Base-by-base conservation (phyloP, 2,113 vertebrate species). In the Alaudala cheleensis region DNA sequence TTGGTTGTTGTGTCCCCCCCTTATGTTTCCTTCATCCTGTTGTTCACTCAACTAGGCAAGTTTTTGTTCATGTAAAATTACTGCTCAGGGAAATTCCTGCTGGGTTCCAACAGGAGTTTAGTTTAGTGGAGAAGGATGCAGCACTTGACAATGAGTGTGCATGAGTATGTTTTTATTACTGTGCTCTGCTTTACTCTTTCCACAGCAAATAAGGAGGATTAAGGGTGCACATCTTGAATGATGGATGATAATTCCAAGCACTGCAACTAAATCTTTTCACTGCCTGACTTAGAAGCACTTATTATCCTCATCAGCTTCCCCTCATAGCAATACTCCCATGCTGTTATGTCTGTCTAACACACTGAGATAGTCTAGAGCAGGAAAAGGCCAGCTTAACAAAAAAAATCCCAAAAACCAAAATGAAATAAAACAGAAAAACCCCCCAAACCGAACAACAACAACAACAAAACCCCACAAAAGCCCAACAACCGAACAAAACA, bases 201-300 rank as follows among this genome's bases (percentile, higher is more conserved):
- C 56, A 77, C 34, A 83, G 64, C 26, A 90, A 94, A 54, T 86
- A 86, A 94, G 56, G 13, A 80, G 88, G 74, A 94, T 96, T 93
- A 96, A 88, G 54, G 34, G 47, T 78, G 51, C 31, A 50, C 37
- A 91, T 91, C 81, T 76, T n/a, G 58, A 81, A 62, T 93, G 90
- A 93, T n/a, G 80, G 84, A 94, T 4, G 39, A 90, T 86, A 70
- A 94, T 94, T 94, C 67, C 67, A 54, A 95, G 17, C 51, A 67
- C 47, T 67, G 88, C 50, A 94, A 90, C 79, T 90, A 93, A 94
- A 96, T 90, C 90, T 94, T 96, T 81, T 96, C 71, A 86, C 79
- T 90, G 70, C 57, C 29, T 74, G 64, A 54, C 34, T 97, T 54
- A 80, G 58, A 90, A 90, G 29, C 67, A 60, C 45, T 93, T 85